Percentiles rank a stretch among this genome's conserved stretches.
Conservation (phyloP, 2,113 vertebrate species). For the Pao palembangensis region DNA sequence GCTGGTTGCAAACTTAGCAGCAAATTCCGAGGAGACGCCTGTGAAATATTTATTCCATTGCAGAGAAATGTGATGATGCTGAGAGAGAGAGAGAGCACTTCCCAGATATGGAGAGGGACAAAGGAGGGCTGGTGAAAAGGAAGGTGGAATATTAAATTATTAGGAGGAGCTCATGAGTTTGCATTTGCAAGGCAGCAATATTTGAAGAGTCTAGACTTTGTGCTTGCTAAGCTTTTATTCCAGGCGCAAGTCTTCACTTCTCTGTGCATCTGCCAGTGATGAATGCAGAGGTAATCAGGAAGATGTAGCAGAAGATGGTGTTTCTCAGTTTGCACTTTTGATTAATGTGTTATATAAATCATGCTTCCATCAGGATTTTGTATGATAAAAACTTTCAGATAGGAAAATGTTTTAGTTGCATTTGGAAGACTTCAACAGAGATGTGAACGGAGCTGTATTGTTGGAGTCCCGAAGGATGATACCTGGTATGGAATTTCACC, state of each 20-base stretch:
- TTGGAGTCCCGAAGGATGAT: no score
- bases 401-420: no score
- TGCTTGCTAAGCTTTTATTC: slow-evolving; percentile 55
- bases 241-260: slow-evolving; percentile 41
- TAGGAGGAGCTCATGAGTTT: slow-evolving; percentile 48
- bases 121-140: slow-evolving; percentile 10
- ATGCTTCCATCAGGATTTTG: no score
- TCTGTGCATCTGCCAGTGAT: slow-evolving; percentile 30
- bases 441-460: no score
- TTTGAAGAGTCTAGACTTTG: slow-evolving; percentile 52
- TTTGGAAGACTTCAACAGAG: no score
- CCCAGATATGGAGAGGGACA: neutral
- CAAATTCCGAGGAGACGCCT: slow-evolving; percentile 31
- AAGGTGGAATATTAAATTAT: slow-evolving; percentile 49
- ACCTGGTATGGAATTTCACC: no score
- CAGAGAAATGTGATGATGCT: slow-evolving; percentile 14
- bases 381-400: no score
- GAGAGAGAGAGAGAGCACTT: slow-evolving; percentile 12
- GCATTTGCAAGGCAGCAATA: slow-evolving; percentile 44
- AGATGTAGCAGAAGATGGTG: slow-evolving; percentile 23
- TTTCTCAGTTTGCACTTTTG: slow-evolving; percentile 14
- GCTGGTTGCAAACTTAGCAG: slow-evolving; percentile 54
- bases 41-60: slow-evolving; percentile 63
- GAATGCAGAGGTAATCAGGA: slow-evolving; percentile 37
- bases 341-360: no score